Evolutionary conservation across 1,140 invertebrate genomes (phyloP).

Genomic region (Ceratina australensis): DNA sequence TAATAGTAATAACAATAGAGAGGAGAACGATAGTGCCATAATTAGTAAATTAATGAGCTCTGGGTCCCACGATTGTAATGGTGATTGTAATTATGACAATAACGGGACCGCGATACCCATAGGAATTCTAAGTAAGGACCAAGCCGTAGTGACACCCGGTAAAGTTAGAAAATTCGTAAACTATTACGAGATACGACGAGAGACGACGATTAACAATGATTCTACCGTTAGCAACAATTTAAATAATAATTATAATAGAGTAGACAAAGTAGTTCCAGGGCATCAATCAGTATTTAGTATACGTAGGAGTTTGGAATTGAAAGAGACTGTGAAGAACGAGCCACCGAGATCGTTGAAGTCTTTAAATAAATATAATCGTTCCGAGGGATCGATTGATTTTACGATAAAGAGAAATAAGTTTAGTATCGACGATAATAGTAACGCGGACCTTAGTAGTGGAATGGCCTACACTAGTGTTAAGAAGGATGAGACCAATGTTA

Average conservation of each 20-base stretch:
- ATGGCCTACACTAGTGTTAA: too few relatives aligned
- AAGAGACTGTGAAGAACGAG: too few relatives aligned
- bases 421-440: background rate
- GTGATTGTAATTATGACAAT: slow-evolving; percentile 65
- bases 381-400: background rate
- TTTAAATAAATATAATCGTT: background rate
- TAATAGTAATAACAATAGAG: too few relatives aligned
- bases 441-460: background rate
- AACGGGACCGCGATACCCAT: slow-evolving; percentile 72
- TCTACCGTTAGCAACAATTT: slow-evolving; percentile 59
- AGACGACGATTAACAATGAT: slow-evolving; percentile 60
- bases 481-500: too few relatives aligned
- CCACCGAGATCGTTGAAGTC: background rate
- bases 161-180: slow-evolving; percentile 76
- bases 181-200: slow-evolving; percentile 73
- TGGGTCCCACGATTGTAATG: too few relatives aligned
- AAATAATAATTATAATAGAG: slow-evolving; percentile 29
- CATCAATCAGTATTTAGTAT: slow-evolving; percentile 24
- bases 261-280: slow-evolving; percentile 24
- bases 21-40: slow-evolving; percentile 74
- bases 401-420: background rate
- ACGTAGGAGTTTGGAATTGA: slow-evolving; percentile 31
- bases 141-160: slow-evolving; percentile 73
- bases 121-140: slow-evolving; percentile 72
- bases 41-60: slow-evolving; percentile 50